phyloP scores from a whole-genome alignment of 2,113 vertebrate genomes.

The Notothenia rossii region DNA sequence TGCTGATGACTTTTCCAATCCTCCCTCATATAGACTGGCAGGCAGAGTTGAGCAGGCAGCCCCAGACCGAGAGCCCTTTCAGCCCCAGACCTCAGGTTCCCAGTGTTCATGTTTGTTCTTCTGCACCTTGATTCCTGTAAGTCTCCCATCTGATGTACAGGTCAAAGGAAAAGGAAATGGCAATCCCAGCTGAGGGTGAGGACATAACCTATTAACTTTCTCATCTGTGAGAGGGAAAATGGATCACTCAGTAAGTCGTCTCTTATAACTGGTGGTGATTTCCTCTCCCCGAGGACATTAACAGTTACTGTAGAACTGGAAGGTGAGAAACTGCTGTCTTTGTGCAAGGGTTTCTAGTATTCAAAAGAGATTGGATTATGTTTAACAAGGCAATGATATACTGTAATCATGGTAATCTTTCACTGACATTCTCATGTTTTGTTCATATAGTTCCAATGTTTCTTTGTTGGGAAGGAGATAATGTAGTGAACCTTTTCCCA shows the following conservation, averaged over 20 bases:
- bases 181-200: constrained; percentile 84
- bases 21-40: constrained; percentile 64
- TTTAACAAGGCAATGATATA: neutral
- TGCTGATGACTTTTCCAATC: constrained; percentile 91
- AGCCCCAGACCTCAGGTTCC: constrained; percentile 39
- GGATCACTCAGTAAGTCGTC: constrained; percentile 69
- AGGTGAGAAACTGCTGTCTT: constrained; percentile 34
- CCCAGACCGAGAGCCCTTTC: constrained; percentile 30
- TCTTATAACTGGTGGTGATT: constrained; percentile 60
- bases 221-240: constrained; percentile 64
- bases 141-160: constrained; percentile 80
- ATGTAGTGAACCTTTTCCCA: constrained; percentile 23
- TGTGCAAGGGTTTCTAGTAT: neutral
- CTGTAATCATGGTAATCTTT: constrained; percentile 5
- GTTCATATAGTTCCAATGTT: constrained; percentile 11
- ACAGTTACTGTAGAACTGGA: constrained; percentile 31
- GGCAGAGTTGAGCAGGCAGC: constrained; percentile 52
- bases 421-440: constrained; percentile 26
- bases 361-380: neutral
- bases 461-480: constrained; percentile 23
- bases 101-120: constrained; percentile 83
- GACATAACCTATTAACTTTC: constrained; percentile 63
- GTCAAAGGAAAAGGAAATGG: constrained; percentile 87
- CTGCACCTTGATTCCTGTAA: constrained; percentile 86
- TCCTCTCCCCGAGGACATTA: constrained; percentile 60